Conservation (phyloP, 2,113 vertebrate genomes). For the Acrocephalus kingi region DNA sequence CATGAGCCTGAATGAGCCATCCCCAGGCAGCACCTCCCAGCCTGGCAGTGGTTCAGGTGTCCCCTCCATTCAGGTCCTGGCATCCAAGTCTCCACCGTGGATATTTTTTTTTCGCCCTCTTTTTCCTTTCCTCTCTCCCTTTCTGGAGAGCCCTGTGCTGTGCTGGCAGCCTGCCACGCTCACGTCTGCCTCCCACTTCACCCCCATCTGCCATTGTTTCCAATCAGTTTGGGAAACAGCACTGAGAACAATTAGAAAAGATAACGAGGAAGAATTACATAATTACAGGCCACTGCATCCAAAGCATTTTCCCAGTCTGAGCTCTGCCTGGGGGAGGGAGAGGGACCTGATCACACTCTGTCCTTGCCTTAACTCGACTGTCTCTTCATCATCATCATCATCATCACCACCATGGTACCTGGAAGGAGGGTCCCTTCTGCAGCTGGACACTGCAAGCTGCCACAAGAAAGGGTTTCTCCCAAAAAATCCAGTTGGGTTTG, state of each 20-base stretch:
- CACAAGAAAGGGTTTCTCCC: neutral
- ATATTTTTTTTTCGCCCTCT: too few relatives aligned
- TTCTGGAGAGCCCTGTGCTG: neutral
- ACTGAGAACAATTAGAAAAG: slow-evolving; percentile 82
- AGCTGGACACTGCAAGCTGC: neutral
- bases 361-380: neutral
- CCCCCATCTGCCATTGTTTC: slow-evolving; percentile 79
- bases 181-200: slow-evolving; percentile 69
- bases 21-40: neutral
- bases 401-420: neutral
- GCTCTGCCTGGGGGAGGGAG: slow-evolving; percentile 23
- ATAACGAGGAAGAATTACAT: slow-evolving; percentile 84
- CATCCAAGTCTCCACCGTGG: neutral
- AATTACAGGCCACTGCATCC: slow-evolving; percentile 76
- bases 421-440: neutral
- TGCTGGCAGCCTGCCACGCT: slow-evolving; percentile 57
- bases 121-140: neutral
- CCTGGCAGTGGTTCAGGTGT: slow-evolving; percentile 33
- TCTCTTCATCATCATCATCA: neutral
- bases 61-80: neutral
- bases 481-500: neutral
- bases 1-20: neutral
- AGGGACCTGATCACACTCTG: neutral
- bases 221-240: slow-evolving; percentile 79
- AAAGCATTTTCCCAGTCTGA: slow-evolving; percentile 51